phyloP scores from a whole-genome alignment of 2,113 vertebrate species.

The Microcebus jonahi region DNA sequence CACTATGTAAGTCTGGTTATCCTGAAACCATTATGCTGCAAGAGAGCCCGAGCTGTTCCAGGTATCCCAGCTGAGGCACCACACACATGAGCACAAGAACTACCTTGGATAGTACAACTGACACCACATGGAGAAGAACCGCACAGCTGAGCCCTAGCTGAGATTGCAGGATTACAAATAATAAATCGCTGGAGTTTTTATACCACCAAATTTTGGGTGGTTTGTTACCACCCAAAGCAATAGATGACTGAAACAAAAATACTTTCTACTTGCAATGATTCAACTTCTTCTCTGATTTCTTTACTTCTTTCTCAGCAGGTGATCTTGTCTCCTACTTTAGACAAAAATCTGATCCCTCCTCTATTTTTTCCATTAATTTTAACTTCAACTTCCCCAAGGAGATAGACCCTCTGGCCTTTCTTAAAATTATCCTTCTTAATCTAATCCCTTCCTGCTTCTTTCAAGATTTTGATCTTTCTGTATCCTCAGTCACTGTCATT shows the following conservation, averaged over 20 bases:
- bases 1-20: background rate
- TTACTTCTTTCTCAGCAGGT: background rate
- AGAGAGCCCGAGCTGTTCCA: background rate
- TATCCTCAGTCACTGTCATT: background rate
- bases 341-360: background rate
- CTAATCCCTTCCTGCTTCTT: background rate
- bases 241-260: background rate
- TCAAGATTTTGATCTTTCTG: background rate
- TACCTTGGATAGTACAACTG: background rate
- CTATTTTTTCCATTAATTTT: background rate
- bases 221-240: background rate
- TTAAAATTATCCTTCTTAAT: background rate
- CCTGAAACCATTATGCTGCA: background rate
- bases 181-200: background rate
- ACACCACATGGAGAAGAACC: background rate
- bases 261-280: background rate
- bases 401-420: background rate
- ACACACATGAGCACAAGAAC: background rate
- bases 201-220: background rate
- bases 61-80: background rate
- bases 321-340: background rate
- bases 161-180: background rate
- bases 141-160: background rate
- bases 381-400: background rate
- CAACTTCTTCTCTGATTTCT: background rate